Evolutionary conservation across 2,797 vertebrate species (phyloP).

Genomic region (Emydoidea blandingii): DNA sequence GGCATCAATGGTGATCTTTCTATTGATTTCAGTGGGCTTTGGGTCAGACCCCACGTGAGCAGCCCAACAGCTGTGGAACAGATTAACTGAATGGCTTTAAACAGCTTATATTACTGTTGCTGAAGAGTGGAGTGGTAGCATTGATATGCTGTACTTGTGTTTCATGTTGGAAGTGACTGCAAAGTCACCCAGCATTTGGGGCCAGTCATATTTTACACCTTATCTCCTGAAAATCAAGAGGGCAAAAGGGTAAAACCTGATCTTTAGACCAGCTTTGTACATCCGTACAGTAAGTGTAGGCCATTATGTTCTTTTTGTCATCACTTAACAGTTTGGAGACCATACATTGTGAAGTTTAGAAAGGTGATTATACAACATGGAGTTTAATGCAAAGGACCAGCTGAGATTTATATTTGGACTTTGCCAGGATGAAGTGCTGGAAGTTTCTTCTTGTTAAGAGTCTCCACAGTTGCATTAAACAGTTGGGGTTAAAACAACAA

Average conservation of each 20-base stretch:
- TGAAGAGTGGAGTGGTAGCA: constrained; percentile 7
- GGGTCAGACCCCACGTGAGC: background rate
- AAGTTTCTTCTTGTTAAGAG: background rate
- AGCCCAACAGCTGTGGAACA: constrained; percentile 35
- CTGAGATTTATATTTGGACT: constrained; percentile 11
- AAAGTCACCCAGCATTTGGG: constrained; percentile 19
- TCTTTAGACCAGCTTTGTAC: background rate
- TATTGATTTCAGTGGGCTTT: background rate
- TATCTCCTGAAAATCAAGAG: background rate
- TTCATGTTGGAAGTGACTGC: background rate
- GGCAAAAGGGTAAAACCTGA: background rate
- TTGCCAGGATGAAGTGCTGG: background rate
- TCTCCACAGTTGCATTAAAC: background rate
- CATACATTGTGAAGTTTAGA: background rate
- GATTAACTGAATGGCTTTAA: constrained; percentile 37
- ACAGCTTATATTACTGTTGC: constrained; percentile 29
- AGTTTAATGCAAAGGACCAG: background rate
- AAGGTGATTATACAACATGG: background rate
- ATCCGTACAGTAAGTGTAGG: background rate
- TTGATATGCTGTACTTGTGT: constrained; percentile 22
- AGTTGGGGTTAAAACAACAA: background rate
- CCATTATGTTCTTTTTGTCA: background rate
- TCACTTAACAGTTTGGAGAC: background rate
- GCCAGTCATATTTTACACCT: background rate
- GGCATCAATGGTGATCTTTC: background rate